Percentiles rank a stretch among this genome's conserved stretches.
Conservation (phyloP, 2,113 vertebrate species). For the Spermophilus dauricus region DNA sequence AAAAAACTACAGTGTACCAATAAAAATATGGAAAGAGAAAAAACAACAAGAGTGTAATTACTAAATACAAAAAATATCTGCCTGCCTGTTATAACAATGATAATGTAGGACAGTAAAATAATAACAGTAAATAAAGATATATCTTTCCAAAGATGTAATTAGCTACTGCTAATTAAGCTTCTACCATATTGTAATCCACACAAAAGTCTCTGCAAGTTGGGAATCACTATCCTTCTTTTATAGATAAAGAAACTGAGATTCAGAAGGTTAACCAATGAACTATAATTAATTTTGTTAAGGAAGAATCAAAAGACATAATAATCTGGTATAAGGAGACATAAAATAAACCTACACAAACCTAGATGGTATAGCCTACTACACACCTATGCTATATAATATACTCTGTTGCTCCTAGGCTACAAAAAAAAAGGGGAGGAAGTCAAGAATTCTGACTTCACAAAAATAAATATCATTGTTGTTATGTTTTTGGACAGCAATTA, state of each 20-base stretch:
- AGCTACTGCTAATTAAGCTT: constrained; percentile 18
- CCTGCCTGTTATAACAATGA: not conserved
- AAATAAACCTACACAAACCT: not conserved
- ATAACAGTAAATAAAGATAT: constrained; percentile 18
- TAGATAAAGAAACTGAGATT: constrained; percentile 35
- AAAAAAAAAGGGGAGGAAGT: not conserved
- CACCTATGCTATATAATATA: not conserved
- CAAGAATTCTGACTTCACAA: constrained; percentile 6
- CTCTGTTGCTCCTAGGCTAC: not conserved
- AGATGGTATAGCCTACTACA: not conserved
- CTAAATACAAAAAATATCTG: not conserved
- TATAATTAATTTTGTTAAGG: constrained; percentile 27
- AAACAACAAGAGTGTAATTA: not conserved
- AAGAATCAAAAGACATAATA: not conserved
- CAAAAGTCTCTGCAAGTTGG: not conserved
- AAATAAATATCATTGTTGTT: not conserved
- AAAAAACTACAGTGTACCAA: too few species aligned
- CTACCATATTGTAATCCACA: not conserved
- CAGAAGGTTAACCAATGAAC: not conserved
- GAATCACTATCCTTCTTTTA: not conserved
- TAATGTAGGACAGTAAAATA: not conserved
- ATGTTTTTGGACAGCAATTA: not conserved
- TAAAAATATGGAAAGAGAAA: too few species aligned
- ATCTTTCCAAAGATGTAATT: not conserved
- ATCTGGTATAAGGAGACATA: not conserved